Conservation (phyloP, 2,797 vertebrate genomes). For the Poeciliopsis paucimaculata region DNA sequence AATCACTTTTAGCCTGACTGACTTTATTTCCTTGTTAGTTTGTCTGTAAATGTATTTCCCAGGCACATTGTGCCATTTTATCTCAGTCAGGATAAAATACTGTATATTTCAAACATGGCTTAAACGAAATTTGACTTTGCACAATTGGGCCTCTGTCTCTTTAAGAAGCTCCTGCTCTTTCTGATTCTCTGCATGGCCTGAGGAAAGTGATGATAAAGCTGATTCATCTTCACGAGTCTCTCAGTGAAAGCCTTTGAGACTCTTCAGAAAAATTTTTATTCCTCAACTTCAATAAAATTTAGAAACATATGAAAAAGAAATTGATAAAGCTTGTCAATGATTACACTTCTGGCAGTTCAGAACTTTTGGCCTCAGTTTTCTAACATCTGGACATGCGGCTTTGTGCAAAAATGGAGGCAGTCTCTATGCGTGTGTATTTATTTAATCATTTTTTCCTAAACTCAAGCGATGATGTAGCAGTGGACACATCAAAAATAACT, state of each 20-base stretch:
- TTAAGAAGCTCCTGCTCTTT: neutral
- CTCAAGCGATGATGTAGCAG: neutral
- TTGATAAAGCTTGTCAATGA: neutral
- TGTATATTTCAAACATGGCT: neutral
- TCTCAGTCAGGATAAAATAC: neutral
- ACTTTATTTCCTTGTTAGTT: neutral
- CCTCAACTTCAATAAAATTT: neutral
- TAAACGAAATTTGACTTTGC: neutral
- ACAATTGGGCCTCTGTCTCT: neutral
- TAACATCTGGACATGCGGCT: neutral
- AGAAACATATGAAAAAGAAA: neutral
- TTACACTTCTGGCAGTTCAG: neutral
- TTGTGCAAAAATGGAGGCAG: neutral
- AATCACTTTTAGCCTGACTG: neutral
- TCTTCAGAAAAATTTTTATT: neutral
- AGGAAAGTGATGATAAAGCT: too few species aligned
- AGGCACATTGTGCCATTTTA: neutral
- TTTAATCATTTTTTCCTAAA: neutral
- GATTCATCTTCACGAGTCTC: too few species aligned
- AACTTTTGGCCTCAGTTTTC: neutral
- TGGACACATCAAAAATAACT: neutral
- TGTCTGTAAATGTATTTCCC: neutral
- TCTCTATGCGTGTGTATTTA: neutral
- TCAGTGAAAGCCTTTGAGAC: neutral
- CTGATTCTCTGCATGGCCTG: neutral